Percentiles rank a stretch among this genome's conserved stretches.
Conservation (phyloP, 2,113 vertebrate genomes). For the Cephalopholis sonnerati region DNA sequence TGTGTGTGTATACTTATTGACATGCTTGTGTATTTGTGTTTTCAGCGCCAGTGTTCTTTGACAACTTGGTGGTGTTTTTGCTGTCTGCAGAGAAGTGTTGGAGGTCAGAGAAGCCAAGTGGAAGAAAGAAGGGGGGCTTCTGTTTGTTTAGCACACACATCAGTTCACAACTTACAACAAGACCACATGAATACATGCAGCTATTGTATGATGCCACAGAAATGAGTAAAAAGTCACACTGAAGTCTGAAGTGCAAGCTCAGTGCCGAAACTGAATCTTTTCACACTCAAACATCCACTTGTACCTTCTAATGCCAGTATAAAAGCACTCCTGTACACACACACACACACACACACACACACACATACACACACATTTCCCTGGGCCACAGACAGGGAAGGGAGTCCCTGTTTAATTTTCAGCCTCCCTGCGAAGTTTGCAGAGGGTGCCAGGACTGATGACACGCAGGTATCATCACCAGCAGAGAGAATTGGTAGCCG, state of each 20-base stretch:
- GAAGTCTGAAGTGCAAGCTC: conserved; percentile 2
- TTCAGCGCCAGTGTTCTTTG: conserved; percentile 38
- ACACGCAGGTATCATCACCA: conserved; percentile 70
- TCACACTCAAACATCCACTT: background rate
- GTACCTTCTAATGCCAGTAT: background rate
- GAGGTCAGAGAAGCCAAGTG: conserved; percentile 53
- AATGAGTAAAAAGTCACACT: conserved; percentile 1
- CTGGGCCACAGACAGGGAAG: conserved; percentile 75
- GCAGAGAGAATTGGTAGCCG: conserved; percentile 49
- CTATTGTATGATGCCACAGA: background rate
- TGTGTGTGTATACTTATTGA: conserved; percentile 41
- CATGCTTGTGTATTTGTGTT: conserved; percentile 46
- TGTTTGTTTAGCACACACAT: conserved; percentile 20
- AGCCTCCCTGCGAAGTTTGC: conserved; percentile 81
- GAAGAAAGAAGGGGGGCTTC: background rate
- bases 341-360: conserved; percentile 20
- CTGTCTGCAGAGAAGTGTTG: conserved; percentile 54
- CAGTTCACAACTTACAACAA: background rate
- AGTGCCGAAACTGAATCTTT: background rate
- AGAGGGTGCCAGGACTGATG: conserved; percentile 72
- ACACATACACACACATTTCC: conserved; percentile 34
- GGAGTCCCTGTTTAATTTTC: conserved; percentile 87
- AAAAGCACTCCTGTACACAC: conserved; percentile 28
- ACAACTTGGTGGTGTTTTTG: conserved; percentile 59
- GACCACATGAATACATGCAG: conserved; percentile 13